Conservation (phyloP, 2,113 vertebrate species). For the Hystrix cristata region DNA sequence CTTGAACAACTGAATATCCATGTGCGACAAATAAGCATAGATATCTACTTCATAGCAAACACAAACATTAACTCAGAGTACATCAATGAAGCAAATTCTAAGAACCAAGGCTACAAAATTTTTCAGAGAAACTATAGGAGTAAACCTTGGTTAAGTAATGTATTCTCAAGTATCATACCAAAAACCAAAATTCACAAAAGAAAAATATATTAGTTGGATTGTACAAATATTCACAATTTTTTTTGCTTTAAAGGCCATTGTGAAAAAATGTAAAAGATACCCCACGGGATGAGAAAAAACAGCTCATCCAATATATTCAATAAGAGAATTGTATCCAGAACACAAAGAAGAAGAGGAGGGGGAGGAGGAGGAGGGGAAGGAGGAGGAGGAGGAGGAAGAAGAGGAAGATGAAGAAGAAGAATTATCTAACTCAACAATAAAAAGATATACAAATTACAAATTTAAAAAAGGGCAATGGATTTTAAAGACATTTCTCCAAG, state of each 20-base stretch:
- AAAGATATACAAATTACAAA: no score
- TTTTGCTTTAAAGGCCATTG: not conserved
- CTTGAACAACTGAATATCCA: not conserved
- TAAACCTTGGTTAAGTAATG: not conserved
- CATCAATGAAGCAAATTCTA: not conserved
- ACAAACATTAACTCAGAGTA: not conserved
- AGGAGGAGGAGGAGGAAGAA: no score
- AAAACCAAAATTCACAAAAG: not conserved
- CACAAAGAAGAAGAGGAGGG: no score
- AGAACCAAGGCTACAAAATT: not conserved
- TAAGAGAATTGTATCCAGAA: not conserved
- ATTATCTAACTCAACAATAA: not conserved
- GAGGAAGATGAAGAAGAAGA: not conserved
- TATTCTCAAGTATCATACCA: not conserved
- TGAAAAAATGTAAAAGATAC: not conserved
- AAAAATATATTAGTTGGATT: not conserved
- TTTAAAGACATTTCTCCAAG: not conserved
- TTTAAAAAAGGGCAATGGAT: not conserved
- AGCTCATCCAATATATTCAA: not conserved
- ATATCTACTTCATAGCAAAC: not conserved
- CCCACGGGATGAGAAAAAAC: not conserved
- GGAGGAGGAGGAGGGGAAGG: no score
- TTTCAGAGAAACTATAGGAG: not conserved
- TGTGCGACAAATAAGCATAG: not conserved
- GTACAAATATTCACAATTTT: not conserved